phyloP scores from a whole-genome alignment of 2,113 vertebrate species.

The Prochilodus magdalenae region DNA sequence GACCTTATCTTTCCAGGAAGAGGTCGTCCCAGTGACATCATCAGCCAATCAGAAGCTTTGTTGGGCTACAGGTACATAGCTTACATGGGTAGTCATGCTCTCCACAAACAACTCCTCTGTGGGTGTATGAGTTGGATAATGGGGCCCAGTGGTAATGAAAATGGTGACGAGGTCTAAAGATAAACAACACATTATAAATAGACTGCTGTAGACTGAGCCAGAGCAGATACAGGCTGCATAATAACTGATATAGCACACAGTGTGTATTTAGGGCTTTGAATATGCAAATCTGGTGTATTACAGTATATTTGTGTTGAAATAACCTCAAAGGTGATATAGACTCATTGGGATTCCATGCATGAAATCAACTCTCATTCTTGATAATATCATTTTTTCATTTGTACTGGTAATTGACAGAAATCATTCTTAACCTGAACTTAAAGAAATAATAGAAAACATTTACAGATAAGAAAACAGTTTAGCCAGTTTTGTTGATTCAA shows the following conservation, averaged over 20 bases:
- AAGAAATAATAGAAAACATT: too few species aligned
- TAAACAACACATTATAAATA: constrained; percentile 47
- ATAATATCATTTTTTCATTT: not conserved
- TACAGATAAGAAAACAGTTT: too few species aligned
- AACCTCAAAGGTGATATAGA: too few species aligned
- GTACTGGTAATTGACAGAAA: not conserved
- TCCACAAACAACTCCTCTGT: constrained; percentile 27
- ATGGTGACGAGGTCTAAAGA: constrained; percentile 29
- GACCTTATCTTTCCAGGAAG: constrained; percentile 37
- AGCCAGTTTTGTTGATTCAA: too few species aligned
- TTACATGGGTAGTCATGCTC: constrained; percentile 17
- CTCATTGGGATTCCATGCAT: not conserved
- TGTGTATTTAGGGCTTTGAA: too few species aligned
- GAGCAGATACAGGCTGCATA: not conserved
- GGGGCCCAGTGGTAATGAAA: constrained; percentile 26
- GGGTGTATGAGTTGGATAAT: constrained; percentile 22
- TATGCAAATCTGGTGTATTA: too few species aligned
- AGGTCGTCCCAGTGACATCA: constrained; percentile 38
- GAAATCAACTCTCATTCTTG: too few species aligned
- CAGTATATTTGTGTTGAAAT: too few species aligned
- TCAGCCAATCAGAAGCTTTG: not conserved
- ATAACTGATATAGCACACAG: not conserved
- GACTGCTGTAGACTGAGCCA: not conserved
- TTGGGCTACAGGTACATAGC: constrained; percentile 21
- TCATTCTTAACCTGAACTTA: too few species aligned